Evolutionary conservation across 2,113 vertebrate species (phyloP), one percentile per base, ranked within the genome.

Genomic region (Maylandia zebra): DNA sequence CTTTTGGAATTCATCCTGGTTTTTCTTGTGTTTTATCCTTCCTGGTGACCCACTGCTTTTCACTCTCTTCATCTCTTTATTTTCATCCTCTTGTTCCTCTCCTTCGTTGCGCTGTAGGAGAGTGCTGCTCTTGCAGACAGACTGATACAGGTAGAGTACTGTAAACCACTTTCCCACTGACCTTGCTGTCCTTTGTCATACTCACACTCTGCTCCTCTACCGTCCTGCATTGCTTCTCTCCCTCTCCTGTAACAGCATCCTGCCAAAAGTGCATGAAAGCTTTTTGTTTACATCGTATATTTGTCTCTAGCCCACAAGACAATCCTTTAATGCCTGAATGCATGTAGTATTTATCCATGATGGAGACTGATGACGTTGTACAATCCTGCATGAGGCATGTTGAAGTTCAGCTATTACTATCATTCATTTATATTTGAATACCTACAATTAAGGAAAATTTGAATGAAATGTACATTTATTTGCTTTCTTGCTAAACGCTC

Each of bases 91-190:
- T 88, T 86, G 79, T 89, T 91, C 85, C 86, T 90, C 81, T 83
- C 78, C 90, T 86, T 71, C 57, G 50, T 90, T 90, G 89, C 89
- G 43, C 90, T 96, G 93, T 97, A 99, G 98, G 98, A 99, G 96
- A 99, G 98, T 90, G 98, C 98, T 92, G 98, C 98, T 96, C 96
- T 99, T 96, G 98, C 98, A 96, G 98, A 99, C 97, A 98, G 98
- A 94, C 97, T 99, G 94, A 99, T 99, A 94, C 98, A 99, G 98
- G 98, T 99, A 99, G 94, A 91, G 97, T 97, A 95, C 81, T 89
- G 83, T 86, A 10, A 88, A 91, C 81, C 86, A 84, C 80, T 83
- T 89, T 83, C 91, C 53, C 34, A 52, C 82, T 81, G 80, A 81
- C 57, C 71, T 88, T 3, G 9, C 89, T 87, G 34, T 86, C 81